A percentile compares a stretch with the other conserved stretches of the same genome.
Conservation (phyloP, 2,113 vertebrate species). For the Tympanuchus pallidicinctus region DNA sequence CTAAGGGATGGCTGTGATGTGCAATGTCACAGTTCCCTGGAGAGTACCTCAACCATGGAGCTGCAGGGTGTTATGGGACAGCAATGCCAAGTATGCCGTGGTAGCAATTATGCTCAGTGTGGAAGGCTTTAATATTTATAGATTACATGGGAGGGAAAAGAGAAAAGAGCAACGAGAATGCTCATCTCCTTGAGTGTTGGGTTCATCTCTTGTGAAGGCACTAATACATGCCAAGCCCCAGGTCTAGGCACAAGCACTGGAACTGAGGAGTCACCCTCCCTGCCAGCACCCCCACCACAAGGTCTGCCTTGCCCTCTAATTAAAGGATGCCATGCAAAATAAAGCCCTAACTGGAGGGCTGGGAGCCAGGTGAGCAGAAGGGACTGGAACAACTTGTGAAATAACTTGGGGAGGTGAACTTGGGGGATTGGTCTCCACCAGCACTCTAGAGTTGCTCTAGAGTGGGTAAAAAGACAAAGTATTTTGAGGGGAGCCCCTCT, state of each 20-base stretch:
- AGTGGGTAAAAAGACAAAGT: not conserved
- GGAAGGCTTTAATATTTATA: not conserved
- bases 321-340: conserved; percentile 33
- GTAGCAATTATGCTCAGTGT: not conserved
- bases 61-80: not conserved
- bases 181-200: no score
- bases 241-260: not conserved
- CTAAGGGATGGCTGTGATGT: not conserved
- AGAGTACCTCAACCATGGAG: not conserved
- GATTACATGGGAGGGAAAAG: not conserved
- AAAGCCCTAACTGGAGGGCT: not conserved
- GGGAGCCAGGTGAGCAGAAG: conserved; percentile 37
- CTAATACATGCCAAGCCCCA: accelerated
- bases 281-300: not conserved
- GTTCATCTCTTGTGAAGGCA: not conserved
- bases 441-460: not conserved
- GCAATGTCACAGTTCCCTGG: not conserved
- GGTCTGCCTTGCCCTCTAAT: conserved; percentile 23
- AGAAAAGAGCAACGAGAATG: not conserved
- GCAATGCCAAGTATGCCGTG: accelerated
- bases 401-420: not conserved
- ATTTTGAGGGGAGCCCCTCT: not conserved
- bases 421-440: not conserved
- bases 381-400: not conserved
- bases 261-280: not conserved